phyloP scores from a whole-genome alignment of 1,140 invertebrate genomes.

The Panagrolaimus sp. region DNA sequence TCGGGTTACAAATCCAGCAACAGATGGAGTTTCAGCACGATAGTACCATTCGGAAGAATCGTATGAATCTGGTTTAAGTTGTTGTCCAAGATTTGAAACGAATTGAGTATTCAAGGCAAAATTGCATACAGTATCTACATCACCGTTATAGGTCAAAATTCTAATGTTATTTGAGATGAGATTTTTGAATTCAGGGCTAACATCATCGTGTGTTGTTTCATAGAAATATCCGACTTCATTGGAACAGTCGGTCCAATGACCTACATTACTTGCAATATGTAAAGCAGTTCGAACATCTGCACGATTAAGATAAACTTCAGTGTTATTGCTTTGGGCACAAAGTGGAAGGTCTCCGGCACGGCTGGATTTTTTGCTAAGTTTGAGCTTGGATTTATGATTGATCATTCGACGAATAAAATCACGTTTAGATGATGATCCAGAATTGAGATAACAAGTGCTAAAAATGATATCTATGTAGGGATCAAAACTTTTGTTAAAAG shows the following conservation, averaged over 20 bases:
- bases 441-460: background rate
- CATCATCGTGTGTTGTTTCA: background rate
- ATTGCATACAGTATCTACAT: conserved; percentile 11
- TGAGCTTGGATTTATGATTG: background rate
- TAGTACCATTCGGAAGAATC: background rate
- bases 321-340: conserved; percentile 6
- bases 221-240: background rate
- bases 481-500: too few relatives aligned
- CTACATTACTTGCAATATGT: background rate
- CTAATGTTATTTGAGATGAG: background rate
- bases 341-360: background rate
- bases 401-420: background rate
- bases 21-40: background rate
- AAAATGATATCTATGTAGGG: too few relatives aligned
- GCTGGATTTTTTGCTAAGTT: background rate
- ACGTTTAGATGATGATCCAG: background rate
- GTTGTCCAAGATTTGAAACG: background rate
- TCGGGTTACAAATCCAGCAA: background rate
- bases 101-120: background rate
- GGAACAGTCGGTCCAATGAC: conserved; percentile 8
- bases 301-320: conserved; percentile 14
- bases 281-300: conserved; percentile 11
- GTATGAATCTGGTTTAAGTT: background rate
- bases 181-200: background rate
- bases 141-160: conserved; percentile 7